A percentile compares a stretch with the other conserved stretches of the same genome.
Conservation (phyloP, 1,140 invertebrate genomes). For the Pogonomyrmex barbatus region DNA sequence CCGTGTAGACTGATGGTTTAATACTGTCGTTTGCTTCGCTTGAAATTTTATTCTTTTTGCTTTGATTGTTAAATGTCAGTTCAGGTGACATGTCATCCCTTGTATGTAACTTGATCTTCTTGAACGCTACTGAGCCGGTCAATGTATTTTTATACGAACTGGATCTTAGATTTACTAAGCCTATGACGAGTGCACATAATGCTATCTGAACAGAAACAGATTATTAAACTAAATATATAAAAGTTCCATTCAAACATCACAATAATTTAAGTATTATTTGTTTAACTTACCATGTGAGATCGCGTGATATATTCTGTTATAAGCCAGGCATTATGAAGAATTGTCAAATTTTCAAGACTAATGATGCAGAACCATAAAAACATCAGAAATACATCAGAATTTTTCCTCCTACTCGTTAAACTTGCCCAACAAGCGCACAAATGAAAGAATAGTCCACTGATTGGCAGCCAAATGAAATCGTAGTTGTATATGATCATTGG, state of each 20-base stretch:
- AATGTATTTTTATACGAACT: conserved; percentile 63
- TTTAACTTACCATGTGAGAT: conserved; percentile 78
- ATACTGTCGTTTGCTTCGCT: conserved; percentile 37
- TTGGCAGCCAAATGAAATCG: conserved; percentile 74
- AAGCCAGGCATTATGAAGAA: conserved; percentile 71
- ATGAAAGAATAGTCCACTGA: conserved; percentile 80
- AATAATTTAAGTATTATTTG: conserved; percentile 18
- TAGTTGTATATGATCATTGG: conserved; percentile 74
- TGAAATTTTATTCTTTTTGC: neutral
- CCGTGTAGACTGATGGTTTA: conserved; percentile 72
- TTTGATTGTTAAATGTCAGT: neutral
- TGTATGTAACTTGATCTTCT: conserved; percentile 68
- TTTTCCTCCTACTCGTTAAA: conserved; percentile 61
- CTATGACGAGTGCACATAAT: conserved; percentile 75
- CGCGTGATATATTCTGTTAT: conserved; percentile 75
- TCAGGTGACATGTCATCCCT: neutral
- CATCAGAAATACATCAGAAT: conserved; percentile 76
- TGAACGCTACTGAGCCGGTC: conserved; percentile 69
- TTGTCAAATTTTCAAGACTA: conserved; percentile 70
- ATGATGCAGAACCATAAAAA: conserved; percentile 81
- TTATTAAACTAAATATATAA: conserved; percentile 20
- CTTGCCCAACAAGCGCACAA: conserved; percentile 71
- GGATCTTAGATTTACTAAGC: conserved; percentile 78
- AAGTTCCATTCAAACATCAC: neutral
- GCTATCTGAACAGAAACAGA: conserved; percentile 71